A percentile compares a stretch with the other conserved stretches of the same genome.
These are phyloP conservation scores for Sphenodon punctatus DNA, from an alignment of 2,797 vertebrate genomes.

Conservation along the genomic window DNA sequence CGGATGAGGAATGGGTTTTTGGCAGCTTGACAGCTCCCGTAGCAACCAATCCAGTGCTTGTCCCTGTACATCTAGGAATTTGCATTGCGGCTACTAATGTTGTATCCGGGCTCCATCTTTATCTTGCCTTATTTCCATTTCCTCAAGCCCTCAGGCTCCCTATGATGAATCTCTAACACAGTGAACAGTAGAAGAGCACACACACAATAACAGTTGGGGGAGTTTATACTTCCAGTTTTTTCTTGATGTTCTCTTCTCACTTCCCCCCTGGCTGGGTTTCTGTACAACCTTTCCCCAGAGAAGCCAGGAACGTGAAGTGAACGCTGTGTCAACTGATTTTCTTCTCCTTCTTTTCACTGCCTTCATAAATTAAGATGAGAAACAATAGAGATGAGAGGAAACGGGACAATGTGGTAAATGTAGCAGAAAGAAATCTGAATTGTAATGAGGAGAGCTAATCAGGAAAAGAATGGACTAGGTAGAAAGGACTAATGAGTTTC, in stretches of 20 bases:
- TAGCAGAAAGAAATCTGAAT: slow-evolving; percentile 73
- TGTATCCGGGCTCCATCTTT: background rate
- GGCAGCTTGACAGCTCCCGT: too few species aligned
- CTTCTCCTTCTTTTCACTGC: background rate
- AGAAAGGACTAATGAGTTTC: slow-evolving; percentile 71
- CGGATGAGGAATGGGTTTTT: too few species aligned
- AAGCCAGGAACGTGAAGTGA: background rate
- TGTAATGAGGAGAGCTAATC: slow-evolving; percentile 71
- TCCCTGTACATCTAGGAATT: background rate
- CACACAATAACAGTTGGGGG: background rate
- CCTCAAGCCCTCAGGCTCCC: background rate
- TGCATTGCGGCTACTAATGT: background rate
- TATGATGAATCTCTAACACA: background rate
- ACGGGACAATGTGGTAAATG: slow-evolving; percentile 72
- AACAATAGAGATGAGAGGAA: slow-evolving; percentile 69
- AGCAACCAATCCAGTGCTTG: too few species aligned
- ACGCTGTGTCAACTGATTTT: background rate
- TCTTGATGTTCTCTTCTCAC: background rate
- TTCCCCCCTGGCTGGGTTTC: background rate
- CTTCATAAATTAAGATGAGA: slow-evolving; percentile 55
- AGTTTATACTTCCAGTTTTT: background rate
- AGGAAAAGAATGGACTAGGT: slow-evolving; percentile 70
- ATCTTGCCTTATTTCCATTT: background rate
- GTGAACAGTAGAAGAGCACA: background rate
- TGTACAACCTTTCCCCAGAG: background rate